Conservation (phyloP, 2,113 vertebrate species). For the Murina feae region DNA sequence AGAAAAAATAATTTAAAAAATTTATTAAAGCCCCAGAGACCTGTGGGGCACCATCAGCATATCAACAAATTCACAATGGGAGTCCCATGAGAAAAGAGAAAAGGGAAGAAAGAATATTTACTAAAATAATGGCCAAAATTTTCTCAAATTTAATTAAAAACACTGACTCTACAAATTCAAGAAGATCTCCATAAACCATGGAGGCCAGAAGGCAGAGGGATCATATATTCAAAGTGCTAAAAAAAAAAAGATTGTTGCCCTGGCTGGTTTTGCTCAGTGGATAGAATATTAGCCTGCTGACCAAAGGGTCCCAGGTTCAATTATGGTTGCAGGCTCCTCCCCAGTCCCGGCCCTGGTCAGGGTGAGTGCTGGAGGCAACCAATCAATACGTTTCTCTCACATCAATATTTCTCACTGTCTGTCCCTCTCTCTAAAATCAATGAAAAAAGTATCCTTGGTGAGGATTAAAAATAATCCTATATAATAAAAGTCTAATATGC, state of each 20-base stretch:
- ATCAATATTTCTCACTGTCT: too few species aligned
- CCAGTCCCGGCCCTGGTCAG: too few species aligned
- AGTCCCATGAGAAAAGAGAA: background rate
- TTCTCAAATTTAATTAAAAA: background rate
- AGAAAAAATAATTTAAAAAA: background rate
- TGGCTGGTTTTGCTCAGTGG: background rate
- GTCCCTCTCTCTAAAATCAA: too few species aligned
- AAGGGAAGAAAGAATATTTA: background rate
- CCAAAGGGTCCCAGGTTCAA: background rate
- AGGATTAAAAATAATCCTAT: too few species aligned
- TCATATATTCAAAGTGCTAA: background rate
- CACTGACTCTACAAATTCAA: background rate
- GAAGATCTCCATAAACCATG: background rate
- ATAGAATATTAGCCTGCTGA: background rate
- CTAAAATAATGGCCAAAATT: background rate
- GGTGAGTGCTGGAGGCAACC: too few species aligned
- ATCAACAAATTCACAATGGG: background rate
- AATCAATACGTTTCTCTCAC: background rate
- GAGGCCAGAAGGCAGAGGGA: background rate
- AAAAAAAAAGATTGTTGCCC: background rate
- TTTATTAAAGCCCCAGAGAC: background rate
- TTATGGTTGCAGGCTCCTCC: background rate
- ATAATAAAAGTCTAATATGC: too few species aligned
- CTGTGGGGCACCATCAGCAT: background rate
- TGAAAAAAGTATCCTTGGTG: too few species aligned